Conservation (phyloP, 2,113 vertebrate species). For the Crotalus horridus region DNA sequence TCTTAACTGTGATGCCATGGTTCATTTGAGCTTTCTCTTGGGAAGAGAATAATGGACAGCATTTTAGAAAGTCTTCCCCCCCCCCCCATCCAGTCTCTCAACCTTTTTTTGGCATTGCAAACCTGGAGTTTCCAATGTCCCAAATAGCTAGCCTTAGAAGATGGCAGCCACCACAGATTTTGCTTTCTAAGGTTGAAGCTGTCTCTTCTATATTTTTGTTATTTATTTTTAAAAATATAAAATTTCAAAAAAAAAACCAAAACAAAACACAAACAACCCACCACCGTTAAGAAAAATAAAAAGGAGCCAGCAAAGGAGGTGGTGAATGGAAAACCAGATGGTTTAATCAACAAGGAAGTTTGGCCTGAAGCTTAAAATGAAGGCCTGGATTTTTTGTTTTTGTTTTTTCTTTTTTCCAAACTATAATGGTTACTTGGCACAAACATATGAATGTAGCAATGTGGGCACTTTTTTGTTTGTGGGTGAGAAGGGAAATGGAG, state of each 20-base stretch:
- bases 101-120: no score
- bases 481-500: not conserved
- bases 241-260: not conserved
- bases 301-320: not conserved
- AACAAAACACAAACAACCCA: not conserved
- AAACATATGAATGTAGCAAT: not conserved
- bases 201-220: not conserved
- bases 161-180: not conserved
- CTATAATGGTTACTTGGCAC: not conserved
- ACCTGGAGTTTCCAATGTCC: not conserved
- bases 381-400: not conserved
- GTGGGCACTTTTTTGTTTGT: not conserved
- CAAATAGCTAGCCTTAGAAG: not conserved
- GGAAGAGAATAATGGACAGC: not conserved
- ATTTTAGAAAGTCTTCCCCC: not conserved
- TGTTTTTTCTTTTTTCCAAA: not conserved
- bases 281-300: not conserved
- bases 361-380: not conserved
- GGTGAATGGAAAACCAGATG: not conserved
- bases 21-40: not conserved
- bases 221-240: not conserved
- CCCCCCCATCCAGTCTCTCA: not conserved
- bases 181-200: not conserved
- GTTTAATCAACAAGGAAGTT: not conserved
- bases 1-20: not conserved